These are phyloP conservation scores for Camponotus floridanus DNA, from an alignment of 1,140 invertebrate genomes.

Conservation along the genomic window DNA sequence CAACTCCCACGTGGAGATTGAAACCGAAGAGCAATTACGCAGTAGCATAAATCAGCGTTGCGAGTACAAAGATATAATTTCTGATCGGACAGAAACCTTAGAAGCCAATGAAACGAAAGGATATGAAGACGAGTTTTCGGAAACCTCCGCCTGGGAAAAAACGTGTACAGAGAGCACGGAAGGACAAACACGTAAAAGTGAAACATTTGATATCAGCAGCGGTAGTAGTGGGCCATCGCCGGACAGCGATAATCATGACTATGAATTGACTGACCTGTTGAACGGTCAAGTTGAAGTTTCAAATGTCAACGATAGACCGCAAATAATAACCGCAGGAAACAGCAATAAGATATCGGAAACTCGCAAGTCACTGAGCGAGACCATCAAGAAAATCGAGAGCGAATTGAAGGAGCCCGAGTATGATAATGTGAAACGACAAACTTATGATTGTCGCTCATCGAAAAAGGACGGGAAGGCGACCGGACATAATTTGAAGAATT, in stretches of 20 bases:
- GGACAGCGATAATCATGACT: conserved; percentile 80
- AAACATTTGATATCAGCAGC: conserved; percentile 84
- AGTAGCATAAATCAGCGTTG: conserved; percentile 68
- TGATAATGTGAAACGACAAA: conserved; percentile 34
- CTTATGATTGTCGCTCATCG: conserved; percentile 37
- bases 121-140: conserved; percentile 79
- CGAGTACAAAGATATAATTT: conserved; percentile 75
- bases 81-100: conserved; percentile 46
- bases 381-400: conserved; percentile 83
- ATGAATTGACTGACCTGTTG: conserved; percentile 77
- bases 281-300: conserved; percentile 75
- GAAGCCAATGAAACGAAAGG: conserved; percentile 65
- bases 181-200: conserved; percentile 80
- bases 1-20: conserved; percentile 83
- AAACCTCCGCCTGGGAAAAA: conserved; percentile 81
- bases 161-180: conserved; percentile 82
- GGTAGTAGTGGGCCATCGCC: conserved; percentile 81
- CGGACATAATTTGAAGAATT: conserved; percentile 30
- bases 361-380: conserved; percentile 82
- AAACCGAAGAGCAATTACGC: conserved; percentile 75
- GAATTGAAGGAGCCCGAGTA: conserved; percentile 80
- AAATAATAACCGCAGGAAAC: conserved; percentile 62
- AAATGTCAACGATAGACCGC: conserved; percentile 66
- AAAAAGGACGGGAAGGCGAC: conserved; percentile 45
- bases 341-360: conserved; percentile 80